Evolutionary conservation across 2,888 invertebrate species (phyloP).

Genomic region (Fabriciana adippe): DNA sequence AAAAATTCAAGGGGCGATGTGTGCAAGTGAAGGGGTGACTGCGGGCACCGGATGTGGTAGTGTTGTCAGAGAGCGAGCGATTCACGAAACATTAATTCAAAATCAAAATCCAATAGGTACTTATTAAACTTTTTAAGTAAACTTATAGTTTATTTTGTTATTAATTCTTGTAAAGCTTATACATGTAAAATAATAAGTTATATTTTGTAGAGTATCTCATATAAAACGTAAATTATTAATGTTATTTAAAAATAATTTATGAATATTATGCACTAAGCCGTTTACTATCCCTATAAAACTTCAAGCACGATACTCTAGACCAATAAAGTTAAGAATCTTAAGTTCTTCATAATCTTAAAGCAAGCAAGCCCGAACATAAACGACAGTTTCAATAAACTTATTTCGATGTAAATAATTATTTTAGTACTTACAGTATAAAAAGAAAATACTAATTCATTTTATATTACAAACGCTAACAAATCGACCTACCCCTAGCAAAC

Average conservation of each 20-base stretch:
- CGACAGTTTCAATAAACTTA: constrained; percentile 2
- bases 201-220: too few relatives aligned
- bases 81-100: constrained; percentile 7
- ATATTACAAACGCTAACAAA: constrained; percentile 22
- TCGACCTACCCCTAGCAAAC: constrained; percentile 33
- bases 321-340: too few relatives aligned
- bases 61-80: constrained; percentile 27
- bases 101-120: neutral
- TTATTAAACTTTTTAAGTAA: neutral
- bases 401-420: neutral
- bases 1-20: constrained; percentile 61
- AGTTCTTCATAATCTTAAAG: neutral
- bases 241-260: too few relatives aligned
- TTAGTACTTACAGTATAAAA: too few relatives aligned
- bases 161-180: too few relatives aligned
- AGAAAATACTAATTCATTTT: too few relatives aligned
- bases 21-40: constrained; percentile 49
- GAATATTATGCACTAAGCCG: too few relatives aligned
- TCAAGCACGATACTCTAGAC: too few relatives aligned
- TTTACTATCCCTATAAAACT: too few relatives aligned
- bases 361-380: neutral
- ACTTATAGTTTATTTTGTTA: too few relatives aligned
- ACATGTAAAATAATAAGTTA: too few relatives aligned
- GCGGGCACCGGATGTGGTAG: constrained; percentile 43
- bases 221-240: too few relatives aligned